These are phyloP conservation scores for Canis aureus DNA, from an alignment of 2,113 vertebrate genomes.

Conservation along the genomic window DNA sequence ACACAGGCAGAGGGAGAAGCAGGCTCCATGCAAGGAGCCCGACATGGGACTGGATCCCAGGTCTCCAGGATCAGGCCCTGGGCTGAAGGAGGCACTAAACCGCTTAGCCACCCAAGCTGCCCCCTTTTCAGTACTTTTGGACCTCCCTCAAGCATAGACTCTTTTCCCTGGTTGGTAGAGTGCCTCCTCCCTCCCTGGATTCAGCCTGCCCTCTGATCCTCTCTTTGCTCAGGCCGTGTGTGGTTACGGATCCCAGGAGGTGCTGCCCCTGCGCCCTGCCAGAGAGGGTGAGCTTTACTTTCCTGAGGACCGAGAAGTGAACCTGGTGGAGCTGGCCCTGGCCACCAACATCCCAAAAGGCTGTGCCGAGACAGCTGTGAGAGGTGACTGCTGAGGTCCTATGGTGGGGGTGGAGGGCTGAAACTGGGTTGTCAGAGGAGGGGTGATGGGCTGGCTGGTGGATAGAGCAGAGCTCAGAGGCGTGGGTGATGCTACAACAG, in stretches of 20 bases:
- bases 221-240: constrained; percentile 88
- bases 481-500: accelerated
- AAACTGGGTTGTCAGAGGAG: not conserved
- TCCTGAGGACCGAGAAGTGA: constrained; percentile 93
- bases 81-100: too few species aligned
- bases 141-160: not conserved
- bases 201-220: not conserved
- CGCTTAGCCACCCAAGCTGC: too few species aligned
- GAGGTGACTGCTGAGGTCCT: constrained; percentile 83
- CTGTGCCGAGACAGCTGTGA: constrained; percentile 93
- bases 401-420: accelerated
- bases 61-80: too few species aligned
- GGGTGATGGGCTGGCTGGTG: not conserved
- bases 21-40: too few species aligned
- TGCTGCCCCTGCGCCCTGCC: constrained; percentile 89
- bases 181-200: not conserved
- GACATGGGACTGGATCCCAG: too few species aligned
- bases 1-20: too few species aligned
- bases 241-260: constrained; percentile 92
- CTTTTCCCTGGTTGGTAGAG: accelerated
- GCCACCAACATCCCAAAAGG: constrained; percentile 95
- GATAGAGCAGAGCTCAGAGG: not conserved
- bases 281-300: constrained; percentile 95
- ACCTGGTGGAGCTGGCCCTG: constrained; percentile 94
- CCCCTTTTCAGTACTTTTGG: not conserved